Evolutionary conservation across 1,140 invertebrate genomes (phyloP), one percentile per base, ranked within the genome.

Genomic region (Scylla paramamosain): DNA sequence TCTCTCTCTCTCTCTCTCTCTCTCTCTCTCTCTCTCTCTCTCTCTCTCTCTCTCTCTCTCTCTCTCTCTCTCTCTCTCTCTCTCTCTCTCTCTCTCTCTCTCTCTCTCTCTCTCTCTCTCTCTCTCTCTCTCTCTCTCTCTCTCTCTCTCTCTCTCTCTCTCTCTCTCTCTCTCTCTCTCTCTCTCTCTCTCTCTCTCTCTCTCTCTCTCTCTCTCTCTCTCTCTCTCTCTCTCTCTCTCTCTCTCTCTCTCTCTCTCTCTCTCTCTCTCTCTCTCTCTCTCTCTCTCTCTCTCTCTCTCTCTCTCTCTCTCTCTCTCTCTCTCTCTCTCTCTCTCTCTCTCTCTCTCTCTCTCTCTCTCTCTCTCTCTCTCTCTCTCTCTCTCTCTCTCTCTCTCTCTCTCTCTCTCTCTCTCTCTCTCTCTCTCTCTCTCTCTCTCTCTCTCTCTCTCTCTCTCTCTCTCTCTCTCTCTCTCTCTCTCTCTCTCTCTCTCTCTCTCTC

Each of bases 1-100:
- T 88, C 86, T 88, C 86, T 46, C 86, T 88, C 86, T 88, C 84
- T 39, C 84, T 86, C 84, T 39, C 84, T 39, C 84, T 86, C 84
- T 87, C 84, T 39, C 29, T 87, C 84, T 31, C 29, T 87, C 84
- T 39, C 84, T 87, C 84, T 31, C 84, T 86, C 84, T 87, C 84
- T 45, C 84, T 87, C 84, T 87, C n/a, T 87, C 84, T 29, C n/a
- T 87, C 84, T 32, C 25, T 87, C 84, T 45, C 28, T 20, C 12
- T 29, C n/a, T 28, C 84, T 29, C 84, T 29, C n/a, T 88, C 45
- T 88, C 86, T 88, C 86, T 46, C 86, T 88, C 86, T 88, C 84
- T 39, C 84, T 86, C 84, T 39, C 84, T 39, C 84, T 86, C 84
- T 87, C 84, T 39, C 29, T 87, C 84, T 31, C 29, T 87, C 84